These are phyloP conservation scores for Corydoras sp. DNA, from an alignment of 2,113 vertebrate genomes.

Conservation along the genomic window DNA sequence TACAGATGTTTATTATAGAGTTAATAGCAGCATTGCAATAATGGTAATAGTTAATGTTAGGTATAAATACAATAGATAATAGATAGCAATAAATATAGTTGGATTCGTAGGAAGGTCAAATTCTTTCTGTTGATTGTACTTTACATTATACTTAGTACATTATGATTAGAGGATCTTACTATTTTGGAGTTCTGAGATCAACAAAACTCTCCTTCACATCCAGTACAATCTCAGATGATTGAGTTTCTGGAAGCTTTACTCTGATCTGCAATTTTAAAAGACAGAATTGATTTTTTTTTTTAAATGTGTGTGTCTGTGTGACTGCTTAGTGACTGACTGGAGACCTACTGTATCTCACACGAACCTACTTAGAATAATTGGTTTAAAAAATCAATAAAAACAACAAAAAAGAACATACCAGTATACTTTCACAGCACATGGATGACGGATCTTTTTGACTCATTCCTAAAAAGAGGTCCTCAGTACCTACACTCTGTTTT, in stretches of 20 bases:
- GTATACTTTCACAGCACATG: slow-evolving; percentile 84
- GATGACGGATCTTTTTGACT: slow-evolving; percentile 81
- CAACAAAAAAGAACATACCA: slow-evolving; percentile 65
- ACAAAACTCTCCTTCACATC: slow-evolving; percentile 81
- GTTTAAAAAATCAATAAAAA: background rate
- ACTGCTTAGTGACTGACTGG: too few relatives aligned
- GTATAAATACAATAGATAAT: too few relatives aligned
- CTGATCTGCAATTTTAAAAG: slow-evolving; percentile 70
- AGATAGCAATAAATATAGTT: too few relatives aligned
- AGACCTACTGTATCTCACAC: too few relatives aligned
- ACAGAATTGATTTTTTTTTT: background rate
- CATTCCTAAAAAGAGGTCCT: slow-evolving; percentile 86
- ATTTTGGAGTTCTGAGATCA: slow-evolving; percentile 81
- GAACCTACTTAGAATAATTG: too few relatives aligned
- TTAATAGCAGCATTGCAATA: too few relatives aligned
- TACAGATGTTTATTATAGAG: too few relatives aligned
- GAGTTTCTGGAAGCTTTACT: slow-evolving; percentile 83
- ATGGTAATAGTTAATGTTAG: too few relatives aligned
- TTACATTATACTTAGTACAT: too few relatives aligned
- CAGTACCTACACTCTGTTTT: slow-evolving; percentile 82
- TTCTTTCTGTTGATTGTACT: too few relatives aligned
- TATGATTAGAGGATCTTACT: slow-evolving; percentile 66
- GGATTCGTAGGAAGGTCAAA: too few relatives aligned
- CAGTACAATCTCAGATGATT: slow-evolving; percentile 73
- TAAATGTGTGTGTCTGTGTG: too few relatives aligned